Percentiles rank a stretch among this genome's conserved stretches.
Conservation (phyloP, 23 tunicate genomes). For the Aplidium turbinatum region DNA sequence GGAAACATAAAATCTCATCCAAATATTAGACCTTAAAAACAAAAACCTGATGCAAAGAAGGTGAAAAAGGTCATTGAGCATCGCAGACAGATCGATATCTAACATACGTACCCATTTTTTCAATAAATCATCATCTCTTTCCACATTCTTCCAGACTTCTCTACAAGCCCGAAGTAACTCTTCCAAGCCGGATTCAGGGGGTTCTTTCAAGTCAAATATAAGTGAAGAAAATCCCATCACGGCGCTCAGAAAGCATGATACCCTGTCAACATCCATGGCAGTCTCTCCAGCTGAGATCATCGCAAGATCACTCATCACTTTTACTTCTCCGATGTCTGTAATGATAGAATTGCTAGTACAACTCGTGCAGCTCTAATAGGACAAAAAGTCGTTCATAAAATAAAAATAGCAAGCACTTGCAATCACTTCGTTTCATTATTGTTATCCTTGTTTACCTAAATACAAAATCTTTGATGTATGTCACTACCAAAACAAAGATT, state of each 20-base stretch:
- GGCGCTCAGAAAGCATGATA: conserved; percentile 69
- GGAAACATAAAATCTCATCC: no score
- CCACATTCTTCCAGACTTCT: conserved; percentile 43
- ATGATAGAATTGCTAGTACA: not conserved
- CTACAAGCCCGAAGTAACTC: conserved; percentile 31
- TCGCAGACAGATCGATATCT: no score
- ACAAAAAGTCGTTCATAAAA: not conserved
- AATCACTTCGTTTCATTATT: not conserved
- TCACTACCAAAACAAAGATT: not conserved
- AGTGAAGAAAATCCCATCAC: conserved; percentile 71
- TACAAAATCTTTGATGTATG: not conserved
- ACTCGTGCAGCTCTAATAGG: no score
- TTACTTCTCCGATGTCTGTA: conserved; percentile 60
- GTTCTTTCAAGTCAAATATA: conserved; percentile 49
- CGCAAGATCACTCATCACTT: conserved; percentile 82
- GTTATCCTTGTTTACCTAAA: not conserved
- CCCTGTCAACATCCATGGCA: conserved; percentile 63
- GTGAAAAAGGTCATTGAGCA: no score
- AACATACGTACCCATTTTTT: no score
- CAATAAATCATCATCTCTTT: conserved; percentile 32
- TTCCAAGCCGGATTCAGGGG: conserved; percentile 11
- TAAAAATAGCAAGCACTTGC: not conserved
- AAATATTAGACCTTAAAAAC: no score
- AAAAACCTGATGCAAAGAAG: no score
- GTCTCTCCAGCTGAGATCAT: conserved; percentile 86